Percentiles rank a stretch among this genome's conserved stretches.
Conservation (phyloP, 2,888 invertebrate species). For the Ichneumoninae sp. region DNA sequence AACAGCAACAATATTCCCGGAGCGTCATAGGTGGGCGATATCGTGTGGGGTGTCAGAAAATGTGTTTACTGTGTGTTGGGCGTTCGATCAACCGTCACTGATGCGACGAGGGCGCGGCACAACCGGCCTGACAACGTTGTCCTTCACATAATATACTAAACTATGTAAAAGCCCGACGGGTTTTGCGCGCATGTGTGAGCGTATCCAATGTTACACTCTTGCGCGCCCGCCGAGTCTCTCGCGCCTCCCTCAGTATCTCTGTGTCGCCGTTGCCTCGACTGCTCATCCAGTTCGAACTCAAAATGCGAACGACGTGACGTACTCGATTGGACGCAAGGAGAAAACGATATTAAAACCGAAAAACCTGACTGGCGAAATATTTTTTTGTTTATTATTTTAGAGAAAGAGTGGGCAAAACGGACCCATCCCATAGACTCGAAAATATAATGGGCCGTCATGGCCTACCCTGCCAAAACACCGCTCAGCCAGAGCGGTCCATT, state of each 20-base stretch:
- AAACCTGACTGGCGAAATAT: neutral
- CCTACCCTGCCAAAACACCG: too few species aligned
- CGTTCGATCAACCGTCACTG: conserved; percentile 75
- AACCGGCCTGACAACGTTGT: conserved; percentile 63
- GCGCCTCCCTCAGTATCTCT: neutral
- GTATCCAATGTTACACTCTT: neutral
- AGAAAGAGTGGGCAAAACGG: too few species aligned
- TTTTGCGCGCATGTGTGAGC: conserved; percentile 17
- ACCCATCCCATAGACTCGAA: too few species aligned
- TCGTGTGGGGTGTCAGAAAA: conserved; percentile 70
- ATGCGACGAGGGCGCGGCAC: conserved; percentile 69
- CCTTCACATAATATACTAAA: conserved; percentile 72
- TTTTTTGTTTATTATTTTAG: neutral
- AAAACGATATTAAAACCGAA: conserved; percentile 57
- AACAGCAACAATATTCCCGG: neutral
- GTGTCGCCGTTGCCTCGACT: neutral
- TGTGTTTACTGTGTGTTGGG: conserved; percentile 76
- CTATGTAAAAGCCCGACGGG: conserved; percentile 74
- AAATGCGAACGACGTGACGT: conserved; percentile 68
- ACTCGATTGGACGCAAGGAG: conserved; percentile 75
- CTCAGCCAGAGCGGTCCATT: too few species aligned
- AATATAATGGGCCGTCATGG: conserved; percentile 10
- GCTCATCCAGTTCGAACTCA: conserved; percentile 35
- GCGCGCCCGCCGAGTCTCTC: neutral
- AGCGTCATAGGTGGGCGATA: neutral